phyloP scores from a whole-genome alignment of 2,888 invertebrate species.

The Cosmia trapezina region DNA sequence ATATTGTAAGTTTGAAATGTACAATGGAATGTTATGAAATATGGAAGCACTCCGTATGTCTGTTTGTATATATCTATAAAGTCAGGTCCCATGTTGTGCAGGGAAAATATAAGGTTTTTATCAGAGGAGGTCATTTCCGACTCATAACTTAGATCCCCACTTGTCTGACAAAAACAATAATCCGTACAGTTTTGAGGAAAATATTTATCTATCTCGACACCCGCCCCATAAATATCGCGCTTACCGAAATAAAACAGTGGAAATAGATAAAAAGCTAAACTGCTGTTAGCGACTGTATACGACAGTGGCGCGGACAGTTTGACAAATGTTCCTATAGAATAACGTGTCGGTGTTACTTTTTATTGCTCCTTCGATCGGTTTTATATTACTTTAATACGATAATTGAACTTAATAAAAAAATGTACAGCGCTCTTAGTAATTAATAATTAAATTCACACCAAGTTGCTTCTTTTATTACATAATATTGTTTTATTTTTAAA shows the following conservation, averaged over 20 bases:
- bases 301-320: slow-evolving; percentile 79
- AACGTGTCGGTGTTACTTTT: slow-evolving; percentile 49
- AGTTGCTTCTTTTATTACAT: not conserved
- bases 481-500: not conserved
- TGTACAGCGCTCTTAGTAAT: slow-evolving; percentile 6
- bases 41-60: slow-evolving; percentile 38
- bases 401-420: slow-evolving; percentile 31
- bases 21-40: slow-evolving; percentile 71
- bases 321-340: slow-evolving; percentile 71
- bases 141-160: slow-evolving; percentile 84
- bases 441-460: slow-evolving; percentile 10
- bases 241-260: slow-evolving; percentile 85
- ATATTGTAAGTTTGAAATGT: slow-evolving; percentile 75
- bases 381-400: slow-evolving; percentile 28
- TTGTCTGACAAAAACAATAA: slow-evolving; percentile 88
- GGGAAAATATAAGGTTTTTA: slow-evolving; percentile 69
- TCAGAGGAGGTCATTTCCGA: slow-evolving; percentile 81
- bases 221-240: slow-evolving; percentile 87
- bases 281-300: slow-evolving; percentile 75
- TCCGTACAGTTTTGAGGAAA: slow-evolving; percentile 86
- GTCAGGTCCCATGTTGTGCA: slow-evolving; percentile 31
- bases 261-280: slow-evolving; percentile 87
- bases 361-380: slow-evolving; percentile 42
- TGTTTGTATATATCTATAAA: slow-evolving; percentile 39
- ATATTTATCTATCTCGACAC: slow-evolving; percentile 88